phyloP scores from a whole-genome alignment of 2,888 invertebrate genomes.

The Platynereis dumerilii region DNA sequence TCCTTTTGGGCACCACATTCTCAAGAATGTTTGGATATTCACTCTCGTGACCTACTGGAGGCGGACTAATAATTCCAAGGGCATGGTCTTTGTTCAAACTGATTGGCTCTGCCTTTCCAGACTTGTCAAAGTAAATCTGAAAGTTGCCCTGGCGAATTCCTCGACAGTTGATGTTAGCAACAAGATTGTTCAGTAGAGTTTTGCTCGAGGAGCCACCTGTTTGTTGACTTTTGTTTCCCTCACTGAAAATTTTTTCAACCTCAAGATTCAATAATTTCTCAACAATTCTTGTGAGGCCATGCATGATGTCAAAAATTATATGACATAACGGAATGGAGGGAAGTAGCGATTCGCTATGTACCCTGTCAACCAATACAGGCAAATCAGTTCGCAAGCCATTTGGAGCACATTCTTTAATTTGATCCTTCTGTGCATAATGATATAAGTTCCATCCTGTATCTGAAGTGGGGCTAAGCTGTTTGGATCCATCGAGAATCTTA shows the following conservation, averaged over 20 bases:
- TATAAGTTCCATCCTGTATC: not conserved
- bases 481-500: slow-evolving; percentile 2
- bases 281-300: not conserved
- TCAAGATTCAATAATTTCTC: slow-evolving; percentile 4
- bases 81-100: not conserved
- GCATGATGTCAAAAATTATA: slow-evolving; percentile 3
- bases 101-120: not conserved
- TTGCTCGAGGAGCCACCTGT: not conserved
- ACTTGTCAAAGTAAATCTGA: slow-evolving; percentile 1
- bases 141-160: not conserved
- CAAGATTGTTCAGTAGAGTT: not conserved
- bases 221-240: not conserved
- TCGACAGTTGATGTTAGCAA: not conserved
- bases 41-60: not conserved
- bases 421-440: not conserved
- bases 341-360: not conserved
- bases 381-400: not conserved
- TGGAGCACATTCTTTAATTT: not conserved
- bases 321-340: not conserved
- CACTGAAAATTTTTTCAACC: not conserved
- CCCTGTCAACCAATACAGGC: not conserved
- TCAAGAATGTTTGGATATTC: not conserved
- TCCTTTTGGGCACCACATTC: slow-evolving; percentile 1
- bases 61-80: not conserved
- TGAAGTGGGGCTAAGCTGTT: not conserved